These are phyloP conservation scores for Leiothrix lutea DNA, from an alignment of 2,113 vertebrate genomes.

Conservation along the genomic window DNA sequence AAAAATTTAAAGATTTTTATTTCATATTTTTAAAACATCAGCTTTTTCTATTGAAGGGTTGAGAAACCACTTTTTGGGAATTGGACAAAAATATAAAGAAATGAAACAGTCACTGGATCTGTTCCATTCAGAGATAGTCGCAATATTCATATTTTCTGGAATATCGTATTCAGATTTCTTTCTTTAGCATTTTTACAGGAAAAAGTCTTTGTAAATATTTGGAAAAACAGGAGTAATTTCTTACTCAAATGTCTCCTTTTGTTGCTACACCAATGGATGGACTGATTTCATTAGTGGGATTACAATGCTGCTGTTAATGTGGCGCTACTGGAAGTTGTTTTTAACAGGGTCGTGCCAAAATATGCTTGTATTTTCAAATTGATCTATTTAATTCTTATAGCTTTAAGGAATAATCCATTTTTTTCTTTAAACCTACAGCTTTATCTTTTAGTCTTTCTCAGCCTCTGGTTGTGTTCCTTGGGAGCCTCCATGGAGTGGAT, in stretches of 20 bases:
- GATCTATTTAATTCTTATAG: background rate
- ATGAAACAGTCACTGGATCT: background rate
- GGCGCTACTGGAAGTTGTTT: background rate
- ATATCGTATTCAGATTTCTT: background rate
- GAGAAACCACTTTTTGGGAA: background rate
- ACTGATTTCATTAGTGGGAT: background rate
- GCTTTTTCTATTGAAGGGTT: fast-evolving
- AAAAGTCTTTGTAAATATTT: background rate
- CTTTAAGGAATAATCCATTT: background rate
- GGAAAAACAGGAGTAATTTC: background rate
- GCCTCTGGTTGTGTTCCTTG: background rate
- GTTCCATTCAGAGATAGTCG: background rate
- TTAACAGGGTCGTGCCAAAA: background rate
- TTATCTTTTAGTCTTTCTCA: background rate
- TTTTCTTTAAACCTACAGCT: background rate
- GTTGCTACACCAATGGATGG: background rate
- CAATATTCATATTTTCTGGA: background rate
- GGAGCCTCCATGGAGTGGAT: background rate
- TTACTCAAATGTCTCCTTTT: background rate
- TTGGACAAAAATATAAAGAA: background rate
- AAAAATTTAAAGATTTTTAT: background rate
- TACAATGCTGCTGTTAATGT: background rate
- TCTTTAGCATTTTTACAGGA: background rate
- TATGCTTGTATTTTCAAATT: background rate
- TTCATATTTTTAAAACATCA: background rate